Conservation (phyloP, 2,888 invertebrate species). For the Oconnorella tubifera region DNA sequence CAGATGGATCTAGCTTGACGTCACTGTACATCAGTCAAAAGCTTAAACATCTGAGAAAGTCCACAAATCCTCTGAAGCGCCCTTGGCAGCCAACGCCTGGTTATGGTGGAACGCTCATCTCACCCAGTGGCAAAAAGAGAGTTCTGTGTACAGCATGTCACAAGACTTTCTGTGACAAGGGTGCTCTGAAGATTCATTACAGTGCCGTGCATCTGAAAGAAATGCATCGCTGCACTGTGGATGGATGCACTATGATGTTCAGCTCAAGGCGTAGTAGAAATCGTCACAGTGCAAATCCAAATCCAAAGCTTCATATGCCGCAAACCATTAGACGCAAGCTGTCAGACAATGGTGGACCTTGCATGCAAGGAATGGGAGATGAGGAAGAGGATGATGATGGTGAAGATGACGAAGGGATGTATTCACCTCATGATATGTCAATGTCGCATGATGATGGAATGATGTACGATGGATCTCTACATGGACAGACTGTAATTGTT, state of each 20-base stretch:
- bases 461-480: not conserved
- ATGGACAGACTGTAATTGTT: constrained; percentile 1
- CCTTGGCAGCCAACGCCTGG: constrained; percentile 56
- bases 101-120: constrained; percentile 51
- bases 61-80: constrained; percentile 43
- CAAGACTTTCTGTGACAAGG: constrained; percentile 99
- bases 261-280: constrained; percentile 92
- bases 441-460: not conserved
- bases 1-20: constrained; percentile 7
- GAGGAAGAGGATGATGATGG: not conserved
- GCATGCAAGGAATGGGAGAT: not conserved
- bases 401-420: not conserved
- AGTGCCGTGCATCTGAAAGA: constrained; percentile 97
- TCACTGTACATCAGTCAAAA: constrained; percentile 31
- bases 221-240: constrained; percentile 99
- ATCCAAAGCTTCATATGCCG: constrained; percentile 91
- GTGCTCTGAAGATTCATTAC: constrained; percentile 97
- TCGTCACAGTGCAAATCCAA: constrained; percentile 95
- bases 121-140: constrained; percentile 71
- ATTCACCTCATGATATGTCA: not conserved
- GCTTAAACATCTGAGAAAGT: constrained; percentile 54
- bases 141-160: constrained; percentile 96
- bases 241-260: constrained; percentile 99
- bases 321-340: constrained; percentile 61
- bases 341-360: not conserved